These are phyloP conservation scores for Phortica variegata DNA, from an alignment of 1,140 invertebrate genomes.

Conservation along the genomic window DNA sequence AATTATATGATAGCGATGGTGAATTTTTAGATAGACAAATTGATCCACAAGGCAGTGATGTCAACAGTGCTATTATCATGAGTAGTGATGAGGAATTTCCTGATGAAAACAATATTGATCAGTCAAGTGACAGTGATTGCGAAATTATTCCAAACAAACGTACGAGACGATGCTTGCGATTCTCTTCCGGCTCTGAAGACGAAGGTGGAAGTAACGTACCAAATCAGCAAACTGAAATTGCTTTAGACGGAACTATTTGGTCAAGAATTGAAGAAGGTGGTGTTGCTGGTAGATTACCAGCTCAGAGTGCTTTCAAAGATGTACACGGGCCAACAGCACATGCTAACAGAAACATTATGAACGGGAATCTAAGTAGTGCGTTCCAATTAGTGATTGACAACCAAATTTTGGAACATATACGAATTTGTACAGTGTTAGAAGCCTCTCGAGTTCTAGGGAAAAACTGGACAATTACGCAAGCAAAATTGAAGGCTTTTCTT, in stretches of 20 bases:
- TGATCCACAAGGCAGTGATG: too few species aligned
- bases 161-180: too few species aligned
- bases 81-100: too few species aligned
- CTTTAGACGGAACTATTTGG: conserved; percentile 18
- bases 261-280: conserved; percentile 13
- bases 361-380: conserved; percentile 17
- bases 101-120: too few species aligned
- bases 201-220: too few species aligned
- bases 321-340: conserved; percentile 22
- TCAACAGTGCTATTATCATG: too few species aligned
- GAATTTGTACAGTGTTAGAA: conserved; percentile 27
- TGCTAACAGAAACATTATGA: conserved; percentile 18
- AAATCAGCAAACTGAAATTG: conserved; percentile 11
- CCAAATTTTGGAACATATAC: conserved; percentile 23
- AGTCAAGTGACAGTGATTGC: too few species aligned
- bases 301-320: conserved; percentile 26
- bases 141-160: too few species aligned
- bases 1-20: too few species aligned
- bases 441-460: conserved; percentile 17
- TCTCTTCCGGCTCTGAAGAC: too few species aligned
- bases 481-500: conserved; percentile 39
- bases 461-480: conserved; percentile 24
- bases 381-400: conserved; percentile 30
- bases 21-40: too few species aligned
- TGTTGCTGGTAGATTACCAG: conserved; percentile 15